Evolutionary conservation across 1,140 invertebrate species (phyloP).

Genomic region (Drosophila nigromelanica): DNA sequence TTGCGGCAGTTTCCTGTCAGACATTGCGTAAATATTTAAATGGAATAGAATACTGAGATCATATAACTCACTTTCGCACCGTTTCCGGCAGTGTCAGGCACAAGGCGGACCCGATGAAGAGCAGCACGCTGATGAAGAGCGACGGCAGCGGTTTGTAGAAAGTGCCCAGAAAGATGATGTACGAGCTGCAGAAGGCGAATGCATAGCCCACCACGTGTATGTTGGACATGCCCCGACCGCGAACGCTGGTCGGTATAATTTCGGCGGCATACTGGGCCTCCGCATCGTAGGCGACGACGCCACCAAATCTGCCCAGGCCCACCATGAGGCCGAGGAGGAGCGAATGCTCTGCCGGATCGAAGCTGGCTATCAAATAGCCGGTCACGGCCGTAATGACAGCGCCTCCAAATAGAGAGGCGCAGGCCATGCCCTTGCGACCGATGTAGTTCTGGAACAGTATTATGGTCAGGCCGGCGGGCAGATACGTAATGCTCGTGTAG

Average conservation of each 20-base stretch:
- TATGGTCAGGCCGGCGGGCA: constrained; percentile 85
- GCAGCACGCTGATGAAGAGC: constrained; percentile 85
- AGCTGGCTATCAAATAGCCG: constrained; percentile 76
- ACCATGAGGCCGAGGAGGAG: constrained; percentile 68
- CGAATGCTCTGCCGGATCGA: constrained; percentile 51
- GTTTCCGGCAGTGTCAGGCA: constrained; percentile 88
- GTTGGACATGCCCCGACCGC: constrained; percentile 85
- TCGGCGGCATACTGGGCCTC: constrained; percentile 88
- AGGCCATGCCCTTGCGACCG: constrained; percentile 86
- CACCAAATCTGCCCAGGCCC: constrained; percentile 86
- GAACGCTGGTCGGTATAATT: constrained; percentile 87
- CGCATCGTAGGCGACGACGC: constrained; percentile 87
- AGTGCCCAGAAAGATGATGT: constrained; percentile 82
- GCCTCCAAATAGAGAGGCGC: constrained; percentile 84
- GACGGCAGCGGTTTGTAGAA: constrained; percentile 85
- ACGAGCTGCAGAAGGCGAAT: constrained; percentile 76
- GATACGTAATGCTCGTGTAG: constrained; percentile 84
- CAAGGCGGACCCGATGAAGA: constrained; percentile 85
- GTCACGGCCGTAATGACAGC: constrained; percentile 84
- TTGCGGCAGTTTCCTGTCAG: constrained; percentile 84
- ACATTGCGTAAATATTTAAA: neutral
- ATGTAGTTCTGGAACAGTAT: constrained; percentile 85
- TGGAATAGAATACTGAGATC: neutral
- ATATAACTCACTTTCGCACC: constrained; percentile 81
- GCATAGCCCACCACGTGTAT: constrained; percentile 86